Evolutionary conservation across 2,888 invertebrate species (phyloP).

Genomic region (Catocala fraxini): DNA sequence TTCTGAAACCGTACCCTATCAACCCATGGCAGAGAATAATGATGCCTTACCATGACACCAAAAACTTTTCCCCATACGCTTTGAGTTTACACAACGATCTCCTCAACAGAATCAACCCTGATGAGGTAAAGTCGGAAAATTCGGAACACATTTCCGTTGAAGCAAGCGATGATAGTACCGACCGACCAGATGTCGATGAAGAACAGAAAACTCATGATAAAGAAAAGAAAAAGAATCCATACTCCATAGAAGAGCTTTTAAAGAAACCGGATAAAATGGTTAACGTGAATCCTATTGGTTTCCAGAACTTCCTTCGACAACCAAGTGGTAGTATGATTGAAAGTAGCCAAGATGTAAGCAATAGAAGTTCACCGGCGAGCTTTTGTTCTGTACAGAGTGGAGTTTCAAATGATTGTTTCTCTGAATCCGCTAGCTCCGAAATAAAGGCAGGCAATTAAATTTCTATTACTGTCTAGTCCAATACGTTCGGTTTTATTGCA

Average conservation of each 20-base stretch:
- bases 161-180: slow-evolving; percentile 89
- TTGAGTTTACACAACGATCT: slow-evolving; percentile 74
- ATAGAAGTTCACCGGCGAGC: slow-evolving; percentile 81
- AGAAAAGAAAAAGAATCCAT: slow-evolving; percentile 92
- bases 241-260: slow-evolving; percentile 95
- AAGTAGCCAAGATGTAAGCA: slow-evolving; percentile 72
- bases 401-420: slow-evolving; percentile 77
- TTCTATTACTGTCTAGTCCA: slow-evolving; percentile 9
- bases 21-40: slow-evolving; percentile 88
- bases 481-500: background rate
- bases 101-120: slow-evolving; percentile 72
- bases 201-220: slow-evolving; percentile 76
- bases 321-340: slow-evolving; percentile 88
- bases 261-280: slow-evolving; percentile 92
- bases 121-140: slow-evolving; percentile 78
- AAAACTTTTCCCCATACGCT: slow-evolving; percentile 77
- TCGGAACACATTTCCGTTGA: slow-evolving; percentile 84
- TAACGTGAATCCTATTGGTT: slow-evolving; percentile 68
- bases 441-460: slow-evolving; percentile 76
- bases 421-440: slow-evolving; percentile 74
- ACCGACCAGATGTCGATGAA: slow-evolving; percentile 81
- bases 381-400: slow-evolving; percentile 80
- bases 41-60: slow-evolving; percentile 82
- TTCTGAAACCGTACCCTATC: slow-evolving; percentile 84
- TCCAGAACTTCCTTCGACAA: slow-evolving; percentile 84